Base-by-base conservation (phyloP, 2,888 invertebrate genomes). In the Drosophila fulvimacula region DNA sequence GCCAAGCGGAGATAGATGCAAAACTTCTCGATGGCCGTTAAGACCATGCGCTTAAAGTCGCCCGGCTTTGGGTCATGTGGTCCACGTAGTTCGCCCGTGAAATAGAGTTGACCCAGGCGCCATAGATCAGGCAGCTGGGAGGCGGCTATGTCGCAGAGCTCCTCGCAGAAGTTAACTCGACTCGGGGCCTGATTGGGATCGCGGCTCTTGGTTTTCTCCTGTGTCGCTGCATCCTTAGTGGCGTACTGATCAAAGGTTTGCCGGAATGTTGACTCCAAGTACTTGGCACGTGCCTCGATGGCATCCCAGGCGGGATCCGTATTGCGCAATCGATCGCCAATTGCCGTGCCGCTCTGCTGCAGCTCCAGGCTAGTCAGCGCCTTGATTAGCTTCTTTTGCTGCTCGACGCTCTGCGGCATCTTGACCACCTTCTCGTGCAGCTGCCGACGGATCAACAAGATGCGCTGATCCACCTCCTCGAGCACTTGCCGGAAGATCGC, bases 221-320 rank as follows among this genome's bases (percentile, higher is more conserved):
- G 91, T 1, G 72, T 74, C 9, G 82, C 65, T 0, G 81, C 57
- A 57, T 93, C 93, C 56, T 92, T 92, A 11, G 86, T 87, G 17
- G 89, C 78, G 44, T 91, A 92, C 60, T 91, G 91, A 27, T 92
- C 92, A 61, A 92, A 93, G 0, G 92, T 91, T 51, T 89, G 90
- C 3, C 91, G 91, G 42, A 93, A 92, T 0, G 92, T 92, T 15
- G 84, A 75, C 68, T 93, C 92, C 62, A 98, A 94, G 92, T 97
- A 98, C 58, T 96, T 95, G 69, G 97, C 96, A 73, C 97, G 96
- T 70, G 96, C 95, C 52, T 94, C 95, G 76, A 99, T 96, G 5
- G 98, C 98, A 75, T 97, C 96, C 99, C 99, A 99, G 0, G 98
- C 99, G 1, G 99, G 98, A 93, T 99, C 99, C 9, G 96, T 97